Evolutionary conservation across 2,888 invertebrate genomes (phyloP).

Genomic region (Eupithecia dodoneata): DNA sequence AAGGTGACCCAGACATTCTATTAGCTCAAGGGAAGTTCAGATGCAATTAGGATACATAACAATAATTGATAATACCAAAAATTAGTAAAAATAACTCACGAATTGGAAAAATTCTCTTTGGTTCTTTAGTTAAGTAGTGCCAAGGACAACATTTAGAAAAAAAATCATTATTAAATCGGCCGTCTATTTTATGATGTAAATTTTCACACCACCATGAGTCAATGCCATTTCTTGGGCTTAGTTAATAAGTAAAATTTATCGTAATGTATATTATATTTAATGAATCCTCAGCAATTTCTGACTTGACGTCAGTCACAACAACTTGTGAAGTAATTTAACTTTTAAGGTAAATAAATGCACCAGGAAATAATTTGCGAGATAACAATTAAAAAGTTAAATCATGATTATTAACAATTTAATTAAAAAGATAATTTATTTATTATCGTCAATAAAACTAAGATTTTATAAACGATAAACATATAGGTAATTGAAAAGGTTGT

Average conservation of each 20-base stretch:
- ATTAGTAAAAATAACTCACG: not conserved
- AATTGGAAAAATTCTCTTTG: not conserved
- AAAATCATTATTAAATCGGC: not conserved
- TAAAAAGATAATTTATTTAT: not conserved
- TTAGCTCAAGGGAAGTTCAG: constrained; percentile 9
- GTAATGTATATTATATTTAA: too few relatives aligned
- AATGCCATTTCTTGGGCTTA: not conserved
- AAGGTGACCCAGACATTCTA: constrained; percentile 21
- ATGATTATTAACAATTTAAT: not conserved
- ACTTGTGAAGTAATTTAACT: not conserved
- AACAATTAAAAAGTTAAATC: not conserved
- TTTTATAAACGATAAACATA: not conserved
- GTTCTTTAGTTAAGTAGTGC: not conserved
- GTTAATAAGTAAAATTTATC: not conserved
- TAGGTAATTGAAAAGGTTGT: not conserved
- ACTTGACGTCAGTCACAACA: not conserved
- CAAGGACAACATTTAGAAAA: not conserved
- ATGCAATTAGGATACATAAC: not conserved
- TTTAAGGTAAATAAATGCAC: constrained; percentile 1
- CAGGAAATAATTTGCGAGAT: not conserved
- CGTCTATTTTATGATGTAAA: not conserved
- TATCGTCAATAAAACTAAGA: not conserved
- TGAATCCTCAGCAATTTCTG: not conserved
- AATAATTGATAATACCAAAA: not conserved
- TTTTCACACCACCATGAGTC: not conserved